Base-by-base conservation (phyloP, 1,140 invertebrate genomes). In the Cotesia typhae region DNA sequence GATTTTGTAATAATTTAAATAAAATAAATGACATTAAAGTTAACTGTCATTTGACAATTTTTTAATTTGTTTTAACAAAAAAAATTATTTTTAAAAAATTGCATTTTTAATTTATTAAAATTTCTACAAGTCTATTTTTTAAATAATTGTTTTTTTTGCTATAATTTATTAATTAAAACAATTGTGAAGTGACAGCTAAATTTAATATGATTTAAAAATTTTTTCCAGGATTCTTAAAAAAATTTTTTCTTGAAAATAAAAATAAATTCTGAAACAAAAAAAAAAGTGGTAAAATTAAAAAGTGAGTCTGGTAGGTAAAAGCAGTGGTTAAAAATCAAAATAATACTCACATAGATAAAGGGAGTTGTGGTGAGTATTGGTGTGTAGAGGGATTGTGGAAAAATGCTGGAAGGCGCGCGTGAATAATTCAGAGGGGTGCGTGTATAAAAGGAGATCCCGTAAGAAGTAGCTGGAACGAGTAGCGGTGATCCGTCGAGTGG, bases 371-470 rank as follows among this genome's bases (percentile, higher is more conserved):
- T 17, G 4, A 35, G 64, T 51, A 53, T 28, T 3, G 10, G 55
- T 38, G n/a, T 36, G 70, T 72, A 38, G 47, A 53, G 57, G 72
- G 61, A 51, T 59, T 52, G 41, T 64, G 57, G 66, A 72, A 72
- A 67, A 72, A 72, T 72, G 71, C 64, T 60, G 53, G 71, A 67
- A 59, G 64, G 55, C 67, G 68, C 68, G 63, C 68, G 65, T 68
- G 65, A 73, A 67, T 60, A 65, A 65, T 67, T 60, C 65, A 72
- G 64, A 72, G 64, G 64, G 64, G 70, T 72, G 71, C 66, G 71
- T 75, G 36, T 53, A 67, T 47, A 47, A 47, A 7, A 47, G 67
- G 55, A 67, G 71, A 72, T 72, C 71, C 38, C 55, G 71, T 67
- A 72, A 72, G 71, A 67, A 72, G 41, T 47, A 47, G 71, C 71